Conservation (phyloP, 2,888 invertebrate species). For the Agrotis segetum region DNA sequence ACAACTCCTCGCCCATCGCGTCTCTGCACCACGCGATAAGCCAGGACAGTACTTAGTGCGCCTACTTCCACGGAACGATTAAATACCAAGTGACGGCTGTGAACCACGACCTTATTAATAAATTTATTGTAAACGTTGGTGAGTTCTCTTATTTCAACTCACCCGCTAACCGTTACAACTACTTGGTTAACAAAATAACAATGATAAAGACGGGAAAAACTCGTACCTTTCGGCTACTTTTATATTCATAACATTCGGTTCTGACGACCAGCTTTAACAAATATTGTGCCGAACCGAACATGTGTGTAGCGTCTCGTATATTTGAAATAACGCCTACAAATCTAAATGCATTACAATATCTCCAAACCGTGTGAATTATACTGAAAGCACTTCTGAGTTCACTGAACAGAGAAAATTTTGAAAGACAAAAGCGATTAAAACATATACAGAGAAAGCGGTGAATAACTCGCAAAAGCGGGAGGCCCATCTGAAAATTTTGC, state of each 20-base stretch:
- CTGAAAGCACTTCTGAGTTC: conserved; percentile 40
- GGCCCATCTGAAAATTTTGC: conserved; percentile 70
- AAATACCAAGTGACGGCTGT: too few species aligned
- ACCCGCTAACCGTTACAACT: too few species aligned
- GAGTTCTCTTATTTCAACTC: too few species aligned
- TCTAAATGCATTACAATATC: conserved; percentile 51
- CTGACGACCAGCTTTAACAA: neutral
- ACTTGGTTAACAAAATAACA: too few species aligned
- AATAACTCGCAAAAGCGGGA: conserved; percentile 37
- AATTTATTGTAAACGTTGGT: too few species aligned
- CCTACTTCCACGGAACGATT: too few species aligned
- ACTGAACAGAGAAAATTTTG: conserved; percentile 44
- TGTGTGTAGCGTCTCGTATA: neutral
- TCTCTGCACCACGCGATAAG: too few species aligned
- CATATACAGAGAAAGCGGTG: conserved; percentile 9
- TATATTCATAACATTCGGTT: neutral
- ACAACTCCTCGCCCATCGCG: too few species aligned
- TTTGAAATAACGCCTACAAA: conserved; percentile 26
- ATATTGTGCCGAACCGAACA: neutral
- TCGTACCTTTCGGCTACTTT: too few species aligned
- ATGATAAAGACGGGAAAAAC: too few species aligned
- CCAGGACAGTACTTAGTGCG: too few species aligned
- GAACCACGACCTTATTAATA: too few species aligned
- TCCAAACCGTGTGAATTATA: conserved; percentile 41
- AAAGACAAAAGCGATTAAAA: conserved; percentile 50